Evolutionary conservation across 2,888 invertebrate genomes (phyloP).

Genomic region (Ditula angustiorana): DNA sequence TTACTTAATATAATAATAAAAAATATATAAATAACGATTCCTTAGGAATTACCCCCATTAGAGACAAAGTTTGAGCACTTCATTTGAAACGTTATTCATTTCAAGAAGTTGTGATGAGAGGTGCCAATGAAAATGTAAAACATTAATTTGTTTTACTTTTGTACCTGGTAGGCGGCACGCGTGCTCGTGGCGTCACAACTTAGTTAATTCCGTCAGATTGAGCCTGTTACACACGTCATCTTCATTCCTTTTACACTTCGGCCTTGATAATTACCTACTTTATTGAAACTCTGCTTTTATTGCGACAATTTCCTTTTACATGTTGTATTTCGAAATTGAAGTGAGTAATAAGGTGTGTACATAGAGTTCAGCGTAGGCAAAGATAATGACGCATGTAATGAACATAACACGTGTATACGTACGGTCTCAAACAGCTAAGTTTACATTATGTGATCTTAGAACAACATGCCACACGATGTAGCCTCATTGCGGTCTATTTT

Average conservation of each 20-base stretch:
- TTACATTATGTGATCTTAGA: not conserved
- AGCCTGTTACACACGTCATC: conserved; percentile 23
- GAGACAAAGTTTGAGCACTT: conserved; percentile 4
- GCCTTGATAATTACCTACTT: conserved; percentile 37
- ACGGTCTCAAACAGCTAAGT: not conserved
- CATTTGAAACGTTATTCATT: conserved; percentile 15
- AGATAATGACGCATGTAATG: conserved; percentile 24
- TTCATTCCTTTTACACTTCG: conserved; percentile 31
- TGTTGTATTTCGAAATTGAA: conserved; percentile 28
- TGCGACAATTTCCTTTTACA: conserved; percentile 37
- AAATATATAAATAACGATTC: too few relatives aligned
- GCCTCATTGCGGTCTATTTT: conserved; percentile 8
- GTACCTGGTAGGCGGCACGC: not conserved
- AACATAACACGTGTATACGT: conserved; percentile 13
- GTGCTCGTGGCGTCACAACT: conserved; percentile 4
- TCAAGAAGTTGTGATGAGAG: conserved; percentile 21
- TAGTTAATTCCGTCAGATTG: conserved; percentile 24
- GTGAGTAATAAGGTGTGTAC: conserved; percentile 18
- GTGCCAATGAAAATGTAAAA: conserved; percentile 41
- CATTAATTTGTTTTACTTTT: conserved; percentile 26
- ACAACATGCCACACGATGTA: not conserved
- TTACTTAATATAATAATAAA: too few relatives aligned
- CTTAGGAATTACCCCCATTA: not conserved
- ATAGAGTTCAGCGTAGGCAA: conserved; percentile 10
- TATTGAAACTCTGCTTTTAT: conserved; percentile 35